Conservation (phyloP, 2,797 vertebrate species). For the Hydrolagus colliei region DNA sequence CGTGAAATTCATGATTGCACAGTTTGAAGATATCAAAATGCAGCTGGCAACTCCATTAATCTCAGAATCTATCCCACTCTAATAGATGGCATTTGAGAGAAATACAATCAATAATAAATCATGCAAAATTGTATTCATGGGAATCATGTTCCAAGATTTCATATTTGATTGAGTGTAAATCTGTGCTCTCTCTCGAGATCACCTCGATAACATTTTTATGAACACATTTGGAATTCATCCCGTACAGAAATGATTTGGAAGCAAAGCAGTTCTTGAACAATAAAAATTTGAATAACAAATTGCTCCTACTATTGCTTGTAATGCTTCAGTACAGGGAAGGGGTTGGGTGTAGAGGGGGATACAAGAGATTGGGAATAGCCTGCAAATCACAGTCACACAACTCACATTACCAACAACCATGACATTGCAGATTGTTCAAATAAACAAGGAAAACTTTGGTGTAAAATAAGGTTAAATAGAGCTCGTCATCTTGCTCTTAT, state of each 20-base stretch:
- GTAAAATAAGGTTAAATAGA: slow-evolving; percentile 18
- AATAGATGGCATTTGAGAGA: no score
- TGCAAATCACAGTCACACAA: background rate
- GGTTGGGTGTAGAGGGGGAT: no score
- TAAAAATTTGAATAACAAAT: background rate
- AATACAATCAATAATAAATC: no score
- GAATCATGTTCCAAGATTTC: no score
- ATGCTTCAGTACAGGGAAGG: background rate
- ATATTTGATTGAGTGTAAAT: no score
- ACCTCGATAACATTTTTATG: background rate
- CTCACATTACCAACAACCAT: no score
- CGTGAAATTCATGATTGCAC: no score
- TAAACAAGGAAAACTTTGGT: background rate
- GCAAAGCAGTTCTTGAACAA: background rate
- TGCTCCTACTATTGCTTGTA: background rate
- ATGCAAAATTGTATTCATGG: no score
- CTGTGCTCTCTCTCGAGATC: no score
- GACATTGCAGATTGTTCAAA: background rate
- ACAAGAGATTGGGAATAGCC: background rate
- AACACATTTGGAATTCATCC: background rate
- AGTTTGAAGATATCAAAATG: no score
- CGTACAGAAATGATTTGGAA: background rate
- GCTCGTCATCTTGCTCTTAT: background rate
- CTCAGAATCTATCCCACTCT: no score
- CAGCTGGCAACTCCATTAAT: no score